phyloP scores from a whole-genome alignment of 2,888 invertebrate genomes.

The Gymnocheta viridis region DNA sequence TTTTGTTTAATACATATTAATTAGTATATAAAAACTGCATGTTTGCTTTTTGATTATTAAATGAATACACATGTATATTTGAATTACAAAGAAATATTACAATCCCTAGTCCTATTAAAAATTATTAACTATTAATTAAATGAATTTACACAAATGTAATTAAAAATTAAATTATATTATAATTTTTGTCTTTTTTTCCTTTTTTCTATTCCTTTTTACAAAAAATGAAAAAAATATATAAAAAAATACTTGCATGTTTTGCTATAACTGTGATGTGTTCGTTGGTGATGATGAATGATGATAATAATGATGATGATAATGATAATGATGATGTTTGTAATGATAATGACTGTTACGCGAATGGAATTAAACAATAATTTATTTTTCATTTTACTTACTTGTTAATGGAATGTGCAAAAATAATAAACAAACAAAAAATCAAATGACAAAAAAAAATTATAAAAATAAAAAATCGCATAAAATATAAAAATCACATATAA shows the following conservation, averaged over 20 bases:
- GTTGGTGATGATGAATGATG: slow-evolving; percentile 47
- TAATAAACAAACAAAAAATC: slow-evolving; percentile 30
- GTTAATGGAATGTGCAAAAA: slow-evolving; percentile 64
- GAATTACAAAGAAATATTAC: slow-evolving; percentile 6
- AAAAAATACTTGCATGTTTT: slow-evolving; percentile 67
- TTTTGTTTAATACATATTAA: neutral
- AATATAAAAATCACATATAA: slow-evolving; percentile 62
- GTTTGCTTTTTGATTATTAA: slow-evolving; percentile 30
- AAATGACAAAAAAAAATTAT: slow-evolving; percentile 22
- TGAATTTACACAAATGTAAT: slow-evolving; percentile 31
- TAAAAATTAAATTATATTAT: slow-evolving; percentile 56
- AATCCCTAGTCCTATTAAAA: slow-evolving; percentile 27
- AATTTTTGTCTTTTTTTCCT: slow-evolving; percentile 60
- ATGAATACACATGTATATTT: no score
- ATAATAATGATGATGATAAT: slow-evolving; percentile 46
- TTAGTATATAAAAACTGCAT: slow-evolving; percentile 37
- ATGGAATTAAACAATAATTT: slow-evolving; percentile 57
- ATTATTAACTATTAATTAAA: slow-evolving; percentile 48
- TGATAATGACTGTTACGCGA: slow-evolving; percentile 63
- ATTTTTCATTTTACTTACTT: slow-evolving; percentile 54
- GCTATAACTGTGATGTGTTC: slow-evolving; percentile 66
- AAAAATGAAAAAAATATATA: slow-evolving; percentile 28
- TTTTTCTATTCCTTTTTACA: slow-evolving; percentile 64
- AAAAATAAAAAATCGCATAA: slow-evolving; percentile 34
- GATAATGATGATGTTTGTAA: slow-evolving; percentile 46